phyloP scores from a whole-genome alignment of 2,888 invertebrate genomes.

The Tachina lurida region DNA sequence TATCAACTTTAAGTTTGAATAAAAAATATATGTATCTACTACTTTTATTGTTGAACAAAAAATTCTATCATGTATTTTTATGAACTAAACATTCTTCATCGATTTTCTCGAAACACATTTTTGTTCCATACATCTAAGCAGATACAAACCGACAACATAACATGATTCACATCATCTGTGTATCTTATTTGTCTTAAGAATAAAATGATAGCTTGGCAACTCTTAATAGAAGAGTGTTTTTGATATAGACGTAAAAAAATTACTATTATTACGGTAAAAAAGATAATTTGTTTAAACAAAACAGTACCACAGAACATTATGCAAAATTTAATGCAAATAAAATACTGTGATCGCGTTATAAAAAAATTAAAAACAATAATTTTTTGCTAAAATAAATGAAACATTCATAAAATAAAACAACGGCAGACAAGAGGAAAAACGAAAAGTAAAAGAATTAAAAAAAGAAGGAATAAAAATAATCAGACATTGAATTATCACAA shows the following conservation, averaged over 20 bases:
- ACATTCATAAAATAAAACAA: conserved; percentile 35
- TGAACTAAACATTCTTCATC: too few species aligned
- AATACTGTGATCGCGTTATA: conserved; percentile 48
- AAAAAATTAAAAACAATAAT: conserved; percentile 45
- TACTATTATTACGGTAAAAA: conserved; percentile 68
- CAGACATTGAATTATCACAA: conserved; percentile 67
- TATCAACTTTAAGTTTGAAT: too few species aligned
- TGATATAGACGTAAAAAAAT: conserved; percentile 66
- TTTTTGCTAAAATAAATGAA: conserved; percentile 31
- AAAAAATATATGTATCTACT: too few species aligned
- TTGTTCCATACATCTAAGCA: too few species aligned
- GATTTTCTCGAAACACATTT: too few species aligned
- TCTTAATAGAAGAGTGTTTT: conserved; percentile 61
- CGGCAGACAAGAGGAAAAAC: conserved; percentile 27
- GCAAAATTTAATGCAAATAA: conserved; percentile 67
- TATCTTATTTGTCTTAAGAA: background rate
- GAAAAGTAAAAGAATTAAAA: conserved; percentile 38
- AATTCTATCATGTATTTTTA: too few species aligned
- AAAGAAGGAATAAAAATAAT: conserved; percentile 64
- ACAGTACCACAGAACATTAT: conserved; percentile 69
- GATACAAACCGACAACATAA: too few species aligned
- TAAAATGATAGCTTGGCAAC: conserved; percentile 30
- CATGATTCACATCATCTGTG: background rate
- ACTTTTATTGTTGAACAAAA: too few species aligned
- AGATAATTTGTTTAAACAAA: conserved; percentile 68